Conservation (phyloP, 2,888 invertebrate species). For the Diplazon laetatorius region DNA sequence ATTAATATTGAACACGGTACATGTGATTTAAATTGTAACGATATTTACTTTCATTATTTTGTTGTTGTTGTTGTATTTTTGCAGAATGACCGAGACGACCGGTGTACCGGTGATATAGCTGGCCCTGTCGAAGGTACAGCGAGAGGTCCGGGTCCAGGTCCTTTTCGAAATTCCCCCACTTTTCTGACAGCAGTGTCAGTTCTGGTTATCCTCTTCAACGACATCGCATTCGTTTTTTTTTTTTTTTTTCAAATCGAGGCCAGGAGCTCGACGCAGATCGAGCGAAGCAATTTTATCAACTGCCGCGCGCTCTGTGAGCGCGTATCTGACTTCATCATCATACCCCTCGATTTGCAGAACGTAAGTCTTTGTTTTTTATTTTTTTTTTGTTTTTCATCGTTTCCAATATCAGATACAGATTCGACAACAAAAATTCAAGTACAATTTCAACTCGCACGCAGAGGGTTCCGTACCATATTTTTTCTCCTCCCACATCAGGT, state of each 20-base stretch:
- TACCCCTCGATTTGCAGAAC: slow-evolving; percentile 66
- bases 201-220: slow-evolving; percentile 44
- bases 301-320: slow-evolving; percentile 64
- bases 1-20: no score
- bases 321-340: slow-evolving; percentile 64
- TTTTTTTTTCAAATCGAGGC: slow-evolving; percentile 11
- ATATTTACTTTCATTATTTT: no score
- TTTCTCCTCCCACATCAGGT: no score
- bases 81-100: slow-evolving; percentile 75
- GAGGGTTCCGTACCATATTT: no score
- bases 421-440: no score
- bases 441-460: no score
- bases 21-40: no score
- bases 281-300: slow-evolving; percentile 52
- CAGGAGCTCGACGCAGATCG: slow-evolving; percentile 46
- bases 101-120: slow-evolving; percentile 76
- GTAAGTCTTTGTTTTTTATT: slow-evolving; percentile 53
- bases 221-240: slow-evolving; percentile 8
- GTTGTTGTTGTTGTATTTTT: slow-evolving; percentile 66
- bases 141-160: slow-evolving; percentile 71
- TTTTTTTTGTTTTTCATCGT: no score
- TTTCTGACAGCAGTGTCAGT: slow-evolving; percentile 33
- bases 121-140: slow-evolving; percentile 61
- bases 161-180: slow-evolving; percentile 65
- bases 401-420: no score